Conservation (phyloP, 2,797 vertebrate genomes). For the Rachycentron canadum region DNA sequence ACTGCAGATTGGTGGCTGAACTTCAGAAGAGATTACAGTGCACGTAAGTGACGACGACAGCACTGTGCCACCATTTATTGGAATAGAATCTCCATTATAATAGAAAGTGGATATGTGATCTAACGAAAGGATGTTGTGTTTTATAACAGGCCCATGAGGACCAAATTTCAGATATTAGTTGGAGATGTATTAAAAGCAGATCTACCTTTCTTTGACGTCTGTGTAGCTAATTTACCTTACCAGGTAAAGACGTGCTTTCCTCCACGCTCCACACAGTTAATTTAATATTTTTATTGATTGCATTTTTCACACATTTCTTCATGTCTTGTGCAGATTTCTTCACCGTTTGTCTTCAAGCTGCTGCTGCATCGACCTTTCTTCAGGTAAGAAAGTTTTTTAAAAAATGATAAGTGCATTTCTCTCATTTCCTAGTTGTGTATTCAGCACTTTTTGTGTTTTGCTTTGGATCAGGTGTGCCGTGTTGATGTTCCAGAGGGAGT, state of each 20-base stretch:
- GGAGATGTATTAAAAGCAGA: conserved; percentile 96
- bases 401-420: background rate
- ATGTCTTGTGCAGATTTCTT: conserved; percentile 91
- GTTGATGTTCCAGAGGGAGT: conserved; percentile 99
- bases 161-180: conserved; percentile 95
- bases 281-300: background rate
- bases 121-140: background rate
- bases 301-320: background rate
- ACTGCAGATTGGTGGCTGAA: conserved; percentile 94
- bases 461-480: conserved; percentile 91
- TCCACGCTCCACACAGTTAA: background rate
- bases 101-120: background rate
- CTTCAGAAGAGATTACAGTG: conserved; percentile 99
- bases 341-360: conserved; percentile 98
- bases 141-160: conserved; percentile 88
- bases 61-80: background rate
- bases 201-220: conserved; percentile 96
- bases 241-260: conserved; percentile 84
- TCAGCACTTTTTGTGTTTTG: background rate
- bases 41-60: conserved; percentile 88
- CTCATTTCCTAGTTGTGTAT: background rate
- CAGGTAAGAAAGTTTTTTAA: conserved; percentile 84
- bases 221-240: conserved; percentile 98
- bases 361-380: conserved; percentile 97
- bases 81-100: fast-evolving